A percentile compares a stretch with the other conserved stretches of the same genome.
These are phyloP conservation scores for Aricia artaxerxes DNA, from an alignment of 2,888 invertebrate genomes.

Conservation along the genomic window DNA sequence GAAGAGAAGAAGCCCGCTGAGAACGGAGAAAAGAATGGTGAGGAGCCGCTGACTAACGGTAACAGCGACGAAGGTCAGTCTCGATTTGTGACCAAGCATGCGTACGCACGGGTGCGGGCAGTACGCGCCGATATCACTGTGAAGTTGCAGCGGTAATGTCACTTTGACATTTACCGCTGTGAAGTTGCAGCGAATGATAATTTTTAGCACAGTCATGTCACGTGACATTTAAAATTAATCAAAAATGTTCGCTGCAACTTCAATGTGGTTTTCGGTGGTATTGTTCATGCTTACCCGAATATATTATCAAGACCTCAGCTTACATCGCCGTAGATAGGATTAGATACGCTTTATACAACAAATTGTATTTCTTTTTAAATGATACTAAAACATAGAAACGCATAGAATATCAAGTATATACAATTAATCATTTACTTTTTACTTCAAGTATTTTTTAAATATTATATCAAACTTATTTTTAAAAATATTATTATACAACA, in stretches of 20 bases:
- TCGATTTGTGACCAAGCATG: slow-evolving; percentile 66
- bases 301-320: slow-evolving; percentile 13
- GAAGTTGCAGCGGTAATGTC: slow-evolving; percentile 32
- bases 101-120: slow-evolving; percentile 63
- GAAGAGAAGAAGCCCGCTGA: slow-evolving; percentile 73
- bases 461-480: too few species aligned
- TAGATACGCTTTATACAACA: slow-evolving; percentile 3
- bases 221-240: not conserved
- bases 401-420: not conserved
- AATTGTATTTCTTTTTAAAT: not conserved
- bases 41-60: slow-evolving; percentile 77
- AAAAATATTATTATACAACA: not conserved
- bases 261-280: not conserved
- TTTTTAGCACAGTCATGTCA: not conserved
- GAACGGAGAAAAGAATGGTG: slow-evolving; percentile 75
- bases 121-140: slow-evolving; percentile 40
- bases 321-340: not conserved
- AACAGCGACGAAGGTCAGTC: slow-evolving; percentile 79
- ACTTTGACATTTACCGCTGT: slow-evolving; percentile 31
- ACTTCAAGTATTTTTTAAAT: not conserved
- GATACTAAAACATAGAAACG: not conserved
- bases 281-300: not conserved
- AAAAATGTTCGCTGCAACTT: not conserved
- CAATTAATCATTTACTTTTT: not conserved
- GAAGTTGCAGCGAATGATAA: slow-evolving; percentile 33